phyloP scores from a whole-genome alignment of 2,797 vertebrate genomes.

The Rhynchonycteris naso region DNA sequence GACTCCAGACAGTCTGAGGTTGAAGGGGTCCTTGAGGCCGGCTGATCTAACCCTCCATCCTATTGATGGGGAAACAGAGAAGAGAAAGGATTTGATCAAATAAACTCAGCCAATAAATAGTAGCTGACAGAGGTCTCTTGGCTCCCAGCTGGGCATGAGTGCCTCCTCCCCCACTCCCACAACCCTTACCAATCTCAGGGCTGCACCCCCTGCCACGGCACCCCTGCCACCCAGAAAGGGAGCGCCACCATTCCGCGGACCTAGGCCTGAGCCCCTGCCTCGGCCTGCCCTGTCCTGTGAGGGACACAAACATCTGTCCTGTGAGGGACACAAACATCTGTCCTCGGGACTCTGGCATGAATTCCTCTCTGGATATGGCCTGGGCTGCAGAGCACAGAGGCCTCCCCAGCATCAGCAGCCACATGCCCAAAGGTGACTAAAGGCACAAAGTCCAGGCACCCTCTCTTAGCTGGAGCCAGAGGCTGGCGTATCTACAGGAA shows the following conservation, averaged over 20 bases:
- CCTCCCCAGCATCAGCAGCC: neutral
- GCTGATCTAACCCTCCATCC: neutral
- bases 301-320: neutral
- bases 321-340: neutral
- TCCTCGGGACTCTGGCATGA: neutral
- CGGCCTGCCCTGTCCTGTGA: neutral
- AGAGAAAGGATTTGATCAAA: neutral
- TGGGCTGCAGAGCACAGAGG: neutral
- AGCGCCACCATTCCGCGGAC: neutral
- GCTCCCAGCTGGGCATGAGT: fast-evolving
- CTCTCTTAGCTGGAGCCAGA: neutral
- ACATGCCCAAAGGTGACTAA: no score
- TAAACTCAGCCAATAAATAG: neutral
- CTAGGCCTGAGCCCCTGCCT: fast-evolving
- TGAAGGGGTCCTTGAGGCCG: neutral
- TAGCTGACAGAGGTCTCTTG: neutral
- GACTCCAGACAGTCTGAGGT: neutral
- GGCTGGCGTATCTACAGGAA: neutral
- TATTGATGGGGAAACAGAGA: neutral
- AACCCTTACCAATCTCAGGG: no score
- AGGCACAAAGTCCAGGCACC: neutral
- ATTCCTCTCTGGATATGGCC: neutral
- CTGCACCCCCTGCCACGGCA: neutral
- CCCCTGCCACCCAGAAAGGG: fast-evolving
- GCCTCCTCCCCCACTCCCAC: fast-evolving